Evolutionary conservation across 2,888 invertebrate species (phyloP).

Genomic region (Cataglyphis altisquamis): DNA sequence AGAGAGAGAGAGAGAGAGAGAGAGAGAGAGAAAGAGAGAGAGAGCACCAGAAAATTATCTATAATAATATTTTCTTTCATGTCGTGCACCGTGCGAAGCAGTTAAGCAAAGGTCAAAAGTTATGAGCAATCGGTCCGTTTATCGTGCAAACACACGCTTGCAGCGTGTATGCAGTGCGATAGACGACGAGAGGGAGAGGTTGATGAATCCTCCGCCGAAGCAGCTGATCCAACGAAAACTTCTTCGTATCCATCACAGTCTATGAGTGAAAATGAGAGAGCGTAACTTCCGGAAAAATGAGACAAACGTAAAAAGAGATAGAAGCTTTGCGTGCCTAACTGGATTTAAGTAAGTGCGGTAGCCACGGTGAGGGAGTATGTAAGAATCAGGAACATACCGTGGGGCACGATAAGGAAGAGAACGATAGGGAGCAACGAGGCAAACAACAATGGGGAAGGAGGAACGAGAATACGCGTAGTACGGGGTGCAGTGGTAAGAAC

Average conservation of each 20-base stretch:
- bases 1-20: slow-evolving; percentile 39
- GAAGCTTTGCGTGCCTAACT: background rate
- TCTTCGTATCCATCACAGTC: background rate
- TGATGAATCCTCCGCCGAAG: slow-evolving; percentile 36
- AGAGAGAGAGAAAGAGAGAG: slow-evolving; percentile 36
- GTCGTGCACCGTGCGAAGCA: slow-evolving; percentile 69
- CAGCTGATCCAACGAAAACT: background rate
- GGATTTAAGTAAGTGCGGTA: slow-evolving; percentile 46
- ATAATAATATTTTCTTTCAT: slow-evolving; percentile 75
- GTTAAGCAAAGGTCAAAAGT: slow-evolving; percentile 83
- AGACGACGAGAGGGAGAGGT: slow-evolving; percentile 15
- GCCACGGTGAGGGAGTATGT: slow-evolving; percentile 43
- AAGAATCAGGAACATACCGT: slow-evolving; percentile 41
- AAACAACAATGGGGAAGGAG: slow-evolving; percentile 55
- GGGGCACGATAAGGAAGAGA: slow-evolving; percentile 19
- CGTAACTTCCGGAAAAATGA: slow-evolving; percentile 46
- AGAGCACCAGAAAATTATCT: slow-evolving; percentile 74
- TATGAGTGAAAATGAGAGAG: background rate
- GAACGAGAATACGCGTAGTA: slow-evolving; percentile 52
- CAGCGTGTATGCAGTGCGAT: slow-evolving; percentile 61
- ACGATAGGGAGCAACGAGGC: slow-evolving; percentile 36
- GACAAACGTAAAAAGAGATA: slow-evolving; percentile 30
- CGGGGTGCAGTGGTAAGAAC: slow-evolving; percentile 38
- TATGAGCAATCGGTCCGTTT: slow-evolving; percentile 78
- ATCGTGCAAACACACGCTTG: slow-evolving; percentile 80